Evolutionary conservation across 2,113 vertebrate species (phyloP).

Genomic region (Lamprotornis superbus): DNA sequence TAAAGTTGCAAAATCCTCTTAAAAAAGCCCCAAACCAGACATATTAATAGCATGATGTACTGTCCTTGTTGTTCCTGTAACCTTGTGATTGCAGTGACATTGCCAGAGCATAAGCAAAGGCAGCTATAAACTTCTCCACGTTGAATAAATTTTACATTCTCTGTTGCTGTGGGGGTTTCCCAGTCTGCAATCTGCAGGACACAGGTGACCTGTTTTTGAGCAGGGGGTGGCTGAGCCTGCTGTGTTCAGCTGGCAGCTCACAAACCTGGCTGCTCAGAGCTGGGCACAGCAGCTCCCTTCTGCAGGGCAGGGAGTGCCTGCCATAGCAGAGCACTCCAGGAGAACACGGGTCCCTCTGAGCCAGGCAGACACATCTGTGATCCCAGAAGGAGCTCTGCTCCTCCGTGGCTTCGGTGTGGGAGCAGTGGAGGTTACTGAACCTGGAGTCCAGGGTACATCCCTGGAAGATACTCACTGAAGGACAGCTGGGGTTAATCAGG

Average conservation of each 20-base stretch:
- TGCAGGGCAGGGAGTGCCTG: background rate
- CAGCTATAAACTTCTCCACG: background rate
- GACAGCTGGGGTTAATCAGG: background rate
- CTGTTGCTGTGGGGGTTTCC: background rate
- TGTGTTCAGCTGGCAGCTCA: background rate
- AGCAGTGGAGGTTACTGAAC: background rate
- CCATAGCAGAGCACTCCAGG: background rate
- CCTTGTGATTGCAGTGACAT: slow-evolving; percentile 16
- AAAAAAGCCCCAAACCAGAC: background rate
- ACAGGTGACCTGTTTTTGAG: background rate
- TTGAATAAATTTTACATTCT: background rate
- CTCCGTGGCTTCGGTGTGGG: rapidly evolving
- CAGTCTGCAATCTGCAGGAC: background rate
- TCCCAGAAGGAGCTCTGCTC: background rate
- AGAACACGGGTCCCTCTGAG: background rate
- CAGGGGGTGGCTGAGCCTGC: background rate
- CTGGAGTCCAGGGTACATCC: background rate
- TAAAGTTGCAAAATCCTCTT: slow-evolving; percentile 49
- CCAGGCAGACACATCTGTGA: background rate
- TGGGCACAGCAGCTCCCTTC: background rate
- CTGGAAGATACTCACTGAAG: background rate
- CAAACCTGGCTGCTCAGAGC: background rate
- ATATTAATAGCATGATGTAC: background rate
- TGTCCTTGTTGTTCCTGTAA: background rate
- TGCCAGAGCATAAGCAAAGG: background rate